Base-by-base conservation (phyloP, 2,113 vertebrate species). In the Bothrops jararaca region DNA sequence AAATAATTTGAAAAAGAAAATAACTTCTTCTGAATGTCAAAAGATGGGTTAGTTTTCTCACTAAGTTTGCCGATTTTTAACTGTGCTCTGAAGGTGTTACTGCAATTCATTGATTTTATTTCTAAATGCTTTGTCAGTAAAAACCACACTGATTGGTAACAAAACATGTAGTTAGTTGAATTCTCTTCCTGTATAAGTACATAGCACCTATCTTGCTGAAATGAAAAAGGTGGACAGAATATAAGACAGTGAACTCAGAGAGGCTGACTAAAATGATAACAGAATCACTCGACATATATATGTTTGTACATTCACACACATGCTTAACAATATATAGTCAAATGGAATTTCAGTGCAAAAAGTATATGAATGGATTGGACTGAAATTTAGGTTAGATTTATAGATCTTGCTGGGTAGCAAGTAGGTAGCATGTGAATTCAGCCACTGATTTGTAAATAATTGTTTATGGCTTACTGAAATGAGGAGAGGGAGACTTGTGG, bases 41-140 rank as follows among this genome's bases (percentile, higher is more conserved):
- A 89, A 0, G 0, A 92, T 74, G 54, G 8, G 88, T 88, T n/a
- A 15, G 92, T 10, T 92, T 90, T 69, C 48, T 92, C 89, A 89
- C 22, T 29, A 93, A 92, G 29, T 3, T 42, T 90, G 0, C 23
- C 57, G 42, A 15, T 69, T 89, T 88, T 92, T 56, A 52, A 64
- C 22, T 58, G 1, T 56, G 88, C 92, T 95, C 90, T 50, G 91
- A 86, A n/a, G 12, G 2, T n/a, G 93, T 53, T 29, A 92, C 12
- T 89, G 58, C 6, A 89, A 54, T 39, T 22, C n/a, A 88, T 86
- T 22, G 24, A 74, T 74, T 87, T 74, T 92, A 88, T 23, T 89
- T 34, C 39, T 22, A 85, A 53, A 92, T 34, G 80, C 5, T 57
- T 53, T 39, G 23, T 53, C n/a, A 57, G 20, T 50, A 50, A 86